Evolutionary conservation across 2,113 vertebrate genomes (phyloP).

Genomic region (Neofelis nebulosa): DNA sequence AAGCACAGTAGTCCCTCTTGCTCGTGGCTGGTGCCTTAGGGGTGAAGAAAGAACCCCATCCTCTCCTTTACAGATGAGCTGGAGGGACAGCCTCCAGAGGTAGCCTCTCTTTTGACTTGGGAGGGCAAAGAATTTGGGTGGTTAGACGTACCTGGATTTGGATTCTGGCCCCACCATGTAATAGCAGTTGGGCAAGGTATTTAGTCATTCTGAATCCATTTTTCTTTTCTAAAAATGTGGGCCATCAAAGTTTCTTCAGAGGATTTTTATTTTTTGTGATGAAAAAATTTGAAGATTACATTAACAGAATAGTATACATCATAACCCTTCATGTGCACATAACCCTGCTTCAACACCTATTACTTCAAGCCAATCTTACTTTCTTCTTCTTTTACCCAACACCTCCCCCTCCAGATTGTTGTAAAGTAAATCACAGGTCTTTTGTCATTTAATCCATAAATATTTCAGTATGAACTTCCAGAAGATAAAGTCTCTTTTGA

Average conservation of each 20-base stretch:
- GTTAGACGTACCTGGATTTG: background rate
- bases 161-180: background rate
- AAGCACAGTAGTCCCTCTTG: rapidly evolving
- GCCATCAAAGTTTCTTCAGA: background rate
- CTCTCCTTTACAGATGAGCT: background rate
- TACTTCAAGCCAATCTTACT: background rate
- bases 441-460: background rate
- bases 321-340: background rate
- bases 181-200: background rate
- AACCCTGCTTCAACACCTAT: background rate
- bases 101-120: background rate
- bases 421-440: background rate
- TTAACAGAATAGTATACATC: background rate
- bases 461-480: background rate
- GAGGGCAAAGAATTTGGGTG: background rate
- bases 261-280: background rate
- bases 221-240: background rate
- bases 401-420: background rate
- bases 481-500: background rate
- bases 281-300: background rate
- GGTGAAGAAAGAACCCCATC: background rate
- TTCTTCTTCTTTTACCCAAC: background rate
- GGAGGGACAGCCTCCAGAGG: no score
- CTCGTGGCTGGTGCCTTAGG: background rate
- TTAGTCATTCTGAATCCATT: background rate